These are phyloP conservation scores for Sarcoramphus papa DNA, from an alignment of 2,797 vertebrate species.

Conservation along the genomic window DNA sequence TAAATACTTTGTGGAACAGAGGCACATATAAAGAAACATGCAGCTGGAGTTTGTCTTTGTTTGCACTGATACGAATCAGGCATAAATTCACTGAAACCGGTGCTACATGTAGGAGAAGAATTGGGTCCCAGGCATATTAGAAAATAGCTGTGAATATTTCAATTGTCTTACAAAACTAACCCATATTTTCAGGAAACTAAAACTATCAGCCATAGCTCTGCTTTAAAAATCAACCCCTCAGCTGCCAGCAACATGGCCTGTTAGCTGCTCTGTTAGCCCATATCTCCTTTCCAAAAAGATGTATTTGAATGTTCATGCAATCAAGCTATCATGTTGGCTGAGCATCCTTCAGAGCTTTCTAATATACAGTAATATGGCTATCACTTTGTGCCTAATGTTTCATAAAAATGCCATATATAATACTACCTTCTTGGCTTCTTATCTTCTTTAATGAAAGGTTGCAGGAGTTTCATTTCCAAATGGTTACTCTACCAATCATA, in stretches of 20 bases:
- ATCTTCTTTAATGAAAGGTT: conserved; percentile 28
- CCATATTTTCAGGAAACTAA: not conserved
- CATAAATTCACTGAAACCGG: not conserved
- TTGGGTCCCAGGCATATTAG: not conserved
- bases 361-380: not conserved
- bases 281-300: not conserved
- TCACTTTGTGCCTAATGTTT: conserved; percentile 18
- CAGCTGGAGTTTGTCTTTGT: not conserved
- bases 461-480: conserved; percentile 11
- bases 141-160: not conserved
- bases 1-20: not conserved
- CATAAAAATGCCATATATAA: conserved; percentile 32
- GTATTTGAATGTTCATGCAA: not conserved
- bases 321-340: not conserved
- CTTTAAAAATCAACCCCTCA: not conserved
- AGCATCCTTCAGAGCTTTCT: conserved; percentile 19
- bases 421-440: not conserved
- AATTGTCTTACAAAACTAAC: not conserved
- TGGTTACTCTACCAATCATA: not conserved
- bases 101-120: not conserved
- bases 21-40: not conserved
- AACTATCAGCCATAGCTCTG: not conserved
- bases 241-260: not conserved
- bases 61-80: not conserved
- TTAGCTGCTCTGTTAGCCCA: not conserved